phyloP scores from a whole-genome alignment of 2,797 vertebrate genomes.

The Melanotaenia trifasciata region DNA sequence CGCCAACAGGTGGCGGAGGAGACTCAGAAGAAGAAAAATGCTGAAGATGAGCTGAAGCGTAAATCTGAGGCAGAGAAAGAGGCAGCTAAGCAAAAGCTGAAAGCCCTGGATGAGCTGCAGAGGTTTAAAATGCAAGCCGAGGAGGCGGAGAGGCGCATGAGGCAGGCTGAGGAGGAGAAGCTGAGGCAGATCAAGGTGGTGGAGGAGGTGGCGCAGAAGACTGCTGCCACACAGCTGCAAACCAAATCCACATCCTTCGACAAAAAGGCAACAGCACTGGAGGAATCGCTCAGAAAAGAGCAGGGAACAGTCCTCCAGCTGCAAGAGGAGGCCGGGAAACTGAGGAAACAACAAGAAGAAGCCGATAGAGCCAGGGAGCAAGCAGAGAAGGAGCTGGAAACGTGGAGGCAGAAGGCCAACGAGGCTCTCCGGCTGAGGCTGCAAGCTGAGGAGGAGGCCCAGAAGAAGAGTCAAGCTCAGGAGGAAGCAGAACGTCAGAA shows the following conservation, averaged over 20 bases:
- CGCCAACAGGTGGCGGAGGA: constrained; percentile 93
- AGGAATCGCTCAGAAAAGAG: constrained; percentile 91
- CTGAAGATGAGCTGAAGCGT: constrained; percentile 91
- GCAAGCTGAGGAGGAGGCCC: constrained; percentile 94
- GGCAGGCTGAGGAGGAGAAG: constrained; percentile 92
- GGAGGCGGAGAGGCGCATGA: constrained; percentile 91
- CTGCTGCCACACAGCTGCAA: constrained; percentile 86
- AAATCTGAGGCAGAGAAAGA: constrained; percentile 92
- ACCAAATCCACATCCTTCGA: constrained; percentile 76
- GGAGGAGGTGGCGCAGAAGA: constrained; percentile 90
- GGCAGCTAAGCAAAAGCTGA: constrained; percentile 92
- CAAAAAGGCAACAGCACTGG: constrained; percentile 89
- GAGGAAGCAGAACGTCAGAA: constrained; percentile 97
- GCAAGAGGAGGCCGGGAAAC: constrained; percentile 90
- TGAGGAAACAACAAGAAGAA: constrained; percentile 88
- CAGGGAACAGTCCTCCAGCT: constrained; percentile 89
- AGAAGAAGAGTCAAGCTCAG: constrained; percentile 91
- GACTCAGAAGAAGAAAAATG: constrained; percentile 92
- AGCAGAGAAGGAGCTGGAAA: constrained; percentile 92
- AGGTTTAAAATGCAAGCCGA: constrained; percentile 91
- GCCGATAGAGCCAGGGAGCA: constrained; percentile 88
- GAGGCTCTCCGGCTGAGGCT: constrained; percentile 92
- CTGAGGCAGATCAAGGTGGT: constrained; percentile 90
- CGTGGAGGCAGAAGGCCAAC: constrained; percentile 95
- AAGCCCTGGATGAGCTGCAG: constrained; percentile 90